Percentiles rank a stretch among this genome's conserved stretches.
phyloP scores from a whole-genome alignment of 2,797 vertebrate genomes.

The Melanotaenia maccullochi region DNA sequence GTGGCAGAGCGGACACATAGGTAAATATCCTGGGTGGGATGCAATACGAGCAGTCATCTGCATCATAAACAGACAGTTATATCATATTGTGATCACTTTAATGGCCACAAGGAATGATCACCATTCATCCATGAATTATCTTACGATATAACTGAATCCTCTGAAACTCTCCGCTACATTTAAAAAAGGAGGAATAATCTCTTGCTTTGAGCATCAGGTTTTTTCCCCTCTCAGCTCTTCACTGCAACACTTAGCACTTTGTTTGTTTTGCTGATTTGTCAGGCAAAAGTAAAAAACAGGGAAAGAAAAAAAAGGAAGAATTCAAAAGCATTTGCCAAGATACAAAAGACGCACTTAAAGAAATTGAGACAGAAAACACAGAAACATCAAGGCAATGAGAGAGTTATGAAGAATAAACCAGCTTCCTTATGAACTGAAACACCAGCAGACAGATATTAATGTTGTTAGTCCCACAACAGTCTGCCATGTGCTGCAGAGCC shows the following conservation, averaged over 20 bases:
- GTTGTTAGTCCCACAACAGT: neutral
- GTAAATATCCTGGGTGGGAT: constrained; percentile 44
- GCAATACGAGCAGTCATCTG: constrained; percentile 24
- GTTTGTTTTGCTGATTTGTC: constrained; percentile 56
- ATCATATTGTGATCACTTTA: constrained; percentile 20
- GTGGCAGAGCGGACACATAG: constrained; percentile 25
- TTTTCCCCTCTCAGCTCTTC: constrained; percentile 16
- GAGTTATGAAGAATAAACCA: neutral
- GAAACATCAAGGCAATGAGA: constrained; percentile 2
- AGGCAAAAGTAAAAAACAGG: constrained; percentile 23
- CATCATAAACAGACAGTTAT: constrained; percentile 39
- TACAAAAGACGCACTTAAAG: no score
- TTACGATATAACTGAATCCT: neutral
- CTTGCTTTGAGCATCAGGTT: neutral
- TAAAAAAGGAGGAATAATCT: no score
- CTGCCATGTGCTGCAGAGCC: constrained; percentile 1
- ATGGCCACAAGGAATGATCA: constrained; percentile 13
- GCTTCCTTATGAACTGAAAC: no score
- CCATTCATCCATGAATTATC: constrained; percentile 6
- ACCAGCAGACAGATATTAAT: no score
- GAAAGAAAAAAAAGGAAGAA: constrained; percentile 11
- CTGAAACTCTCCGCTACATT: neutral
- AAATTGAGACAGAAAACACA: constrained; percentile 24
- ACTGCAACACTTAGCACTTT: constrained; percentile 19
- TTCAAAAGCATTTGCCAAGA: constrained; percentile 24